phyloP scores from a whole-genome alignment of 2,888 invertebrate genomes.

The Hypsopygia costalis region DNA sequence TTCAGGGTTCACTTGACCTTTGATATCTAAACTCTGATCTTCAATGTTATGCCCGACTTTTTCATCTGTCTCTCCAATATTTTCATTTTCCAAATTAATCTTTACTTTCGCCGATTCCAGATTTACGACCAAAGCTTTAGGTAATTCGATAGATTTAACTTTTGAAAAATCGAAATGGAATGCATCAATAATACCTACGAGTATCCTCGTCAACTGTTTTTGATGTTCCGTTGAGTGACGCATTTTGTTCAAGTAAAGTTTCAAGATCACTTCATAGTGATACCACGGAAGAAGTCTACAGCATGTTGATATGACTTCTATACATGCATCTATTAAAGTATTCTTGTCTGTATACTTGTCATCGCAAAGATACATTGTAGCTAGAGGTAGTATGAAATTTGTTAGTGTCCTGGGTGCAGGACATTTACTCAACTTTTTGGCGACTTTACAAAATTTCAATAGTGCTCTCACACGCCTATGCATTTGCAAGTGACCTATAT shows the following conservation, averaged over 20 bases:
- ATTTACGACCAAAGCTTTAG: conserved; percentile 50
- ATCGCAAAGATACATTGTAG: conserved; percentile 88
- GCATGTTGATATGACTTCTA: conserved; percentile 88
- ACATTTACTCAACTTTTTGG: conserved; percentile 80
- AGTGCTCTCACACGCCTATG: conserved; percentile 93
- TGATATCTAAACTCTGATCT: conserved; percentile 25
- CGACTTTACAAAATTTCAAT: conserved; percentile 85
- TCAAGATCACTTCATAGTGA: conserved; percentile 91
- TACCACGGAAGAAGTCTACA: conserved; percentile 93
- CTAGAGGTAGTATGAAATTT: conserved; percentile 92
- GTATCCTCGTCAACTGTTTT: conserved; percentile 89
- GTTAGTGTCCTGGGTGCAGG: conserved; percentile 87
- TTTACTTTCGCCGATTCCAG: conserved; percentile 31
- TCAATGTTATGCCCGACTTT: conserved; percentile 16
- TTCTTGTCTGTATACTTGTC: conserved; percentile 89
- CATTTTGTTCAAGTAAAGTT: conserved; percentile 89
- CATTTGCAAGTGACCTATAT: conserved; percentile 92
- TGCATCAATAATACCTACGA: conserved; percentile 90
- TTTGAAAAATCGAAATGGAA: conserved; percentile 95
- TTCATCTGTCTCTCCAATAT: conserved; percentile 26
- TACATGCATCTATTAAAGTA: conserved; percentile 90
- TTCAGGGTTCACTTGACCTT: conserved; percentile 23
- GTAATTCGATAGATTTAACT: conserved; percentile 59
- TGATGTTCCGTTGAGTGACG: conserved; percentile 87
- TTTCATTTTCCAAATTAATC: conserved; percentile 26